Percentiles rank a stretch among this genome's conserved stretches.
Conservation (phyloP, 1,140 invertebrate genomes). For the Drosophila hydei region DNA sequence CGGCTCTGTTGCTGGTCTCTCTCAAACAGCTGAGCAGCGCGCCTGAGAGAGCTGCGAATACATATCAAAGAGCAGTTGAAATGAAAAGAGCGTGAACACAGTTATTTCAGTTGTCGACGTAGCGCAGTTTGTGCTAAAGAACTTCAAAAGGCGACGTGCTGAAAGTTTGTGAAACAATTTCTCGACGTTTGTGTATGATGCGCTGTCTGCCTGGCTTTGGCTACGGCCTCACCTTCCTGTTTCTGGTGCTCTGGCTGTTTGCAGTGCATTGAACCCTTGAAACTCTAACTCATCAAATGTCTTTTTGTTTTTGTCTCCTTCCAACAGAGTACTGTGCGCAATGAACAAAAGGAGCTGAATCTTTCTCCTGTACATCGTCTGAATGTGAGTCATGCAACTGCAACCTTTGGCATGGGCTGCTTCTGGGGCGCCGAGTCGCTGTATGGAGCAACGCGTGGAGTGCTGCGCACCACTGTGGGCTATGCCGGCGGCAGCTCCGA, state of each 20-base stretch:
- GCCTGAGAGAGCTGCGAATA: slow-evolving; percentile 16
- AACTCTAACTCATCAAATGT: slow-evolving; percentile 27
- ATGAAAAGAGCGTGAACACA: slow-evolving; percentile 15
- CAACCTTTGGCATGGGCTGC: slow-evolving; percentile 97
- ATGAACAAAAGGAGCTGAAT: slow-evolving; percentile 77
- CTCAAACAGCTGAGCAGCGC: slow-evolving; percentile 28
- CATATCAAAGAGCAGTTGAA: slow-evolving; percentile 10
- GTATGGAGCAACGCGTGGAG: slow-evolving; percentile 93
- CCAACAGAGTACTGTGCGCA: slow-evolving; percentile 73
- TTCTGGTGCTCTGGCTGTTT: slow-evolving; percentile 53
- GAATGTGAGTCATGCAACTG: slow-evolving; percentile 83
- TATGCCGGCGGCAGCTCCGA: slow-evolving; percentile 94
- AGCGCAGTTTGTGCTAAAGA: slow-evolving; percentile 19
- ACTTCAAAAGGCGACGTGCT: slow-evolving; percentile 16
- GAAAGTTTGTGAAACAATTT: slow-evolving; percentile 12
- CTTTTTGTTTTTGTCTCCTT: slow-evolving; percentile 23
- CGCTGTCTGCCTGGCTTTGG: slow-evolving; percentile 65
- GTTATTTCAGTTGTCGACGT: slow-evolving; percentile 23
- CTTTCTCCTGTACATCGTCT: slow-evolving; percentile 69
- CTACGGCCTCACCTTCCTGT: slow-evolving; percentile 67
- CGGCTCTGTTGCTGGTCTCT: not conserved
- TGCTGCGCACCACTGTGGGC: slow-evolving; percentile 96
- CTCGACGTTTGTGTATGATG: slow-evolving; percentile 41
- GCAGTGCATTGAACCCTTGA: slow-evolving; percentile 19
- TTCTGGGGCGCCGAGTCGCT: slow-evolving; percentile 98